phyloP scores from a whole-genome alignment of 2,113 vertebrate genomes.

The Pteronura brasiliensis region DNA sequence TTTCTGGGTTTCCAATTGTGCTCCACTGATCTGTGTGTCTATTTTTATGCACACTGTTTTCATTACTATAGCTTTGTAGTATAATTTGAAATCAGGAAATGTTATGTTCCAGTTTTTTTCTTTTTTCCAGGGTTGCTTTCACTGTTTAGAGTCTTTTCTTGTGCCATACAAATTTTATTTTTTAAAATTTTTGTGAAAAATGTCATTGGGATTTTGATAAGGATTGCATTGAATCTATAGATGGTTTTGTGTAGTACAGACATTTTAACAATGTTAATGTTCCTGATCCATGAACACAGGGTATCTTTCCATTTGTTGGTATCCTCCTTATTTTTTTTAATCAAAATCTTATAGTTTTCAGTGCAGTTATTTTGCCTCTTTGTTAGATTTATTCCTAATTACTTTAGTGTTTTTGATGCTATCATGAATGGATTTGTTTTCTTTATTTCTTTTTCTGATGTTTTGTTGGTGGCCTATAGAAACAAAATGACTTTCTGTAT shows the following conservation, averaged over 20 bases:
- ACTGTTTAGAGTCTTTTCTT: not conserved
- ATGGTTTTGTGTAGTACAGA: not conserved
- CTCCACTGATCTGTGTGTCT: not conserved
- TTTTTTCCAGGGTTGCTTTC: not conserved
- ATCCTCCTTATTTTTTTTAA: not conserved
- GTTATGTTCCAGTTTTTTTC: not conserved
- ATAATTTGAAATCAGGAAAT: not conserved
- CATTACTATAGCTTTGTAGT: not conserved
- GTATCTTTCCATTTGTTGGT: not conserved
- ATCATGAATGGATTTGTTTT: not conserved
- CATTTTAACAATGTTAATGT: not conserved
- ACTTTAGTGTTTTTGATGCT: not conserved
- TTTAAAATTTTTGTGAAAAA: not conserved
- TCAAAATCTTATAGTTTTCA: not conserved
- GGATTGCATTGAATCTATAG: not conserved
- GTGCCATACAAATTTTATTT: not conserved
- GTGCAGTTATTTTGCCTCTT: not conserved
- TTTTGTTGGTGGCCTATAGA: not conserved
- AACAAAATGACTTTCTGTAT: not conserved
- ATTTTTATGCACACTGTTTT: not conserved
- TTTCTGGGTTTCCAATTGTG: not conserved
- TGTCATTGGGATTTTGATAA: not conserved
- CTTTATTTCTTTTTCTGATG: not conserved
- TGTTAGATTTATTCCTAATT: not conserved
- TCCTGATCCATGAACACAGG: not conserved